Conservation (phyloP, 2,113 vertebrate species). For the Pluvianellus socialis region DNA sequence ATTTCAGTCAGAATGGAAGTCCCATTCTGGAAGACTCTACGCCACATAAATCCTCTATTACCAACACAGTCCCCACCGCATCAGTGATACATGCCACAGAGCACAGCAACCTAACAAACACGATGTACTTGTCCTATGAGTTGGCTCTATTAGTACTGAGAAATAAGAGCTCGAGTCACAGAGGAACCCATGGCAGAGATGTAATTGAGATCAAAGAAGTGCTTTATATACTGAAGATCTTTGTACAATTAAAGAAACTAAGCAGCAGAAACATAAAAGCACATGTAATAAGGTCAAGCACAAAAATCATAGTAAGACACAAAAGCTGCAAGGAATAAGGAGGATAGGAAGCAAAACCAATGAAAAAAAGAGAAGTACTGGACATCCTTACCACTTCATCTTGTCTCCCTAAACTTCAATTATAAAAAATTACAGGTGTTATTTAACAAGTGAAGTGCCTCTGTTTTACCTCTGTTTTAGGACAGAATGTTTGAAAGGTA, state of each 20-base stretch:
- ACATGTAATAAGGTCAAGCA: not conserved
- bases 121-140: not conserved
- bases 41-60: not conserved
- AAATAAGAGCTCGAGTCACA: not conserved
- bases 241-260: not conserved
- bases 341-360: not conserved
- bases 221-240: not conserved
- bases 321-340: constrained; percentile 8
- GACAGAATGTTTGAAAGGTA: not conserved
- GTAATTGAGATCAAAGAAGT: not conserved
- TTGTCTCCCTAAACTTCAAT: not conserved
- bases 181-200: not conserved
- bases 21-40: not conserved
- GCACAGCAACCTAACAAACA: not conserved
- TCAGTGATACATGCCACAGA: not conserved
- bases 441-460: not conserved
- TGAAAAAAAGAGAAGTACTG: not conserved
- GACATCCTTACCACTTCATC: not conserved
- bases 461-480: not conserved
- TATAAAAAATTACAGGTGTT: not conserved
- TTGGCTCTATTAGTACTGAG: not conserved
- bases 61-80: rapidly evolving
- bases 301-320: not conserved
- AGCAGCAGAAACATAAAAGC: not conserved
- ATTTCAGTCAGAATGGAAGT: not conserved